A percentile compares a stretch with the other conserved stretches of the same genome.
phyloP scores from a whole-genome alignment of 2,888 invertebrate genomes.

The Caenorhabditis macrosperma region DNA sequence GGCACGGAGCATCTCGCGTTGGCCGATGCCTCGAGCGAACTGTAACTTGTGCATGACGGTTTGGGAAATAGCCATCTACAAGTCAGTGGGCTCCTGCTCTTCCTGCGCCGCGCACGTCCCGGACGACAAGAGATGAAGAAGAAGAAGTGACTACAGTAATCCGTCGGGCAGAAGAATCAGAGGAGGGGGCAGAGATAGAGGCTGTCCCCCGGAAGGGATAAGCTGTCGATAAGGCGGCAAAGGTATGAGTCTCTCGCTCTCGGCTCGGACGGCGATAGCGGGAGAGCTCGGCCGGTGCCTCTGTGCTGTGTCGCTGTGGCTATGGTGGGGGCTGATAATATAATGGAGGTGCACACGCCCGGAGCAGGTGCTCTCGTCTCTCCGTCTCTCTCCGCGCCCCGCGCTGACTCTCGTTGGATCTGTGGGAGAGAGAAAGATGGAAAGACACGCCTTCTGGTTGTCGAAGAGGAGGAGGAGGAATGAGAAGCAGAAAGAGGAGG shows the following conservation, averaged over 20 bases:
- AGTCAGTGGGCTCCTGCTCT: conserved; percentile 16
- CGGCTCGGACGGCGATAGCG: background rate
- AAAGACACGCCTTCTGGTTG: conserved; percentile 29
- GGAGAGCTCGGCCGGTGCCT: conserved; percentile 1
- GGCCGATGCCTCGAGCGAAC: conserved; percentile 74
- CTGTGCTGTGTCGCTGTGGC: conserved; percentile 10
- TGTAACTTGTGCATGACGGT: conserved; percentile 76
- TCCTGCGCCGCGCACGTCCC: conserved; percentile 9
- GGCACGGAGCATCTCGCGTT: conserved; percentile 72
- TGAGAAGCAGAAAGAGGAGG: background rate
- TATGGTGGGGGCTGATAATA: conserved; percentile 40
- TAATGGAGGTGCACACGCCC: conserved; percentile 57
- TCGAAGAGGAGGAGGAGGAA: conserved; percentile 2
- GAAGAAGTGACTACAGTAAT: conserved; percentile 36
- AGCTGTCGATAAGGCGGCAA: conserved; percentile 44
- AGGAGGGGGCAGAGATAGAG: background rate
- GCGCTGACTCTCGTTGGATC: background rate
- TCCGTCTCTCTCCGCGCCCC: conserved; percentile 23
- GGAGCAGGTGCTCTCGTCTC: conserved; percentile 51
- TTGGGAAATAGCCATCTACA: conserved; percentile 65
- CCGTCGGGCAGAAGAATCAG: conserved; percentile 17
- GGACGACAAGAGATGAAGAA: conserved; percentile 7
- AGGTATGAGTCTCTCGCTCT: conserved; percentile 22
- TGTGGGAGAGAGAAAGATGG: background rate
- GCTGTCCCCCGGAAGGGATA: conserved; percentile 8